phyloP scores from a whole-genome alignment of 2,888 invertebrate genomes.

The Nomada ferruginata region DNA sequence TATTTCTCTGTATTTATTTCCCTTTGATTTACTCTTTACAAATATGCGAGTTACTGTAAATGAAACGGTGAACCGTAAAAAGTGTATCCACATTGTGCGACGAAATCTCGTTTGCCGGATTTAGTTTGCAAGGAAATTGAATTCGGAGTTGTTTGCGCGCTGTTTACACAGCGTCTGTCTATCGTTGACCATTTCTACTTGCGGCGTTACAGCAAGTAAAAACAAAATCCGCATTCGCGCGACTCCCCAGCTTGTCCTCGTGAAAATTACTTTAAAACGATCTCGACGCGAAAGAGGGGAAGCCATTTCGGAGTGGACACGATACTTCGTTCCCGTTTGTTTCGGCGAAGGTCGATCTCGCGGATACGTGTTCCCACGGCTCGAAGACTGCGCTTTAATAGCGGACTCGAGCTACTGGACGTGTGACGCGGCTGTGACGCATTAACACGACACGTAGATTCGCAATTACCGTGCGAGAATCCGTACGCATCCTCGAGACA shows the following conservation, averaged over 20 bases:
- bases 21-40: no score
- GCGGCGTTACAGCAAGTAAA: no score
- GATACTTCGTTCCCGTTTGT: slow-evolving; percentile 15
- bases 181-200: no score
- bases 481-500: slow-evolving; percentile 70
- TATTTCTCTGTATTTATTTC: no score
- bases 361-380: slow-evolving; percentile 53
- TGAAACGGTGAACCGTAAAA: no score
- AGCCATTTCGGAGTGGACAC: neutral
- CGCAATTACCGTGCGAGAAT: slow-evolving; percentile 73
- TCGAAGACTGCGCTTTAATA: slow-evolving; percentile 56
- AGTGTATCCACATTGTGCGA: no score
- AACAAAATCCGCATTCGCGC: no score
- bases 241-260: neutral
- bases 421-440: slow-evolving; percentile 56
- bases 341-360: slow-evolving; percentile 19
- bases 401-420: slow-evolving; percentile 34
- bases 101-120: no score
- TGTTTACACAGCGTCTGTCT: no score
- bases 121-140: no score
- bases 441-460: slow-evolving; percentile 69
- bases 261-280: slow-evolving; percentile 8
- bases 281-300: slow-evolving; percentile 4
- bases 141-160: no score
- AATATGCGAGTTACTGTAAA: no score